These are phyloP conservation scores for Amphipyra berbera DNA, from an alignment of 2,888 invertebrate species.

Conservation along the genomic window DNA sequence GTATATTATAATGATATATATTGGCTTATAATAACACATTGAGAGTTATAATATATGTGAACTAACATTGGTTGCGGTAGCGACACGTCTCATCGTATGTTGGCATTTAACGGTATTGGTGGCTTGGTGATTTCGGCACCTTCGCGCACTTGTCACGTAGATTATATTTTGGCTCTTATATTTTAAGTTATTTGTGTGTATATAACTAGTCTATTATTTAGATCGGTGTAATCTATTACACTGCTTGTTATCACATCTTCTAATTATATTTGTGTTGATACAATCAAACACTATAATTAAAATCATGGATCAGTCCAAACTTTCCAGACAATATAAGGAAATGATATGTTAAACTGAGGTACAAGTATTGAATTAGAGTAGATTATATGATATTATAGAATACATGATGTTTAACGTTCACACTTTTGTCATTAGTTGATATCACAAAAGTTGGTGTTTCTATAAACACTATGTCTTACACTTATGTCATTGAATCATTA, in stretches of 20 bases:
- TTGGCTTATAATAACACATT: constrained; percentile 58
- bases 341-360: constrained; percentile 73
- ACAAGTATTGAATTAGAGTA: constrained; percentile 75
- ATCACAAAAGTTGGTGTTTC: constrained; percentile 53
- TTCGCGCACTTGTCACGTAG: constrained; percentile 57
- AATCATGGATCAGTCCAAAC: constrained; percentile 64
- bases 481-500: constrained; percentile 61
- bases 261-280: constrained; percentile 64
- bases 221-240: constrained; percentile 64
- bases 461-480: constrained; percentile 50
- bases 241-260: constrained; percentile 63
- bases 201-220: constrained; percentile 71
- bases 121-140: constrained; percentile 69
- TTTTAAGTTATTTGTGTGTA: constrained; percentile 67
- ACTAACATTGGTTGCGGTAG: constrained; percentile 59
- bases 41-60: constrained; percentile 47
- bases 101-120: constrained; percentile 65
- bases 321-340: constrained; percentile 76
- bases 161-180: constrained; percentile 62
- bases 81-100: constrained; percentile 40
- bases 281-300: constrained; percentile 63
- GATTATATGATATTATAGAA: constrained; percentile 65
- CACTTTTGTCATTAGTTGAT: constrained; percentile 62
- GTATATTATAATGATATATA: constrained; percentile 49
- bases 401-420: constrained; percentile 64